Evolutionary conservation across 37 sponge, comb jelly and placozoan species (phyloP).

Genomic region (Oscarella lobularis): DNA sequence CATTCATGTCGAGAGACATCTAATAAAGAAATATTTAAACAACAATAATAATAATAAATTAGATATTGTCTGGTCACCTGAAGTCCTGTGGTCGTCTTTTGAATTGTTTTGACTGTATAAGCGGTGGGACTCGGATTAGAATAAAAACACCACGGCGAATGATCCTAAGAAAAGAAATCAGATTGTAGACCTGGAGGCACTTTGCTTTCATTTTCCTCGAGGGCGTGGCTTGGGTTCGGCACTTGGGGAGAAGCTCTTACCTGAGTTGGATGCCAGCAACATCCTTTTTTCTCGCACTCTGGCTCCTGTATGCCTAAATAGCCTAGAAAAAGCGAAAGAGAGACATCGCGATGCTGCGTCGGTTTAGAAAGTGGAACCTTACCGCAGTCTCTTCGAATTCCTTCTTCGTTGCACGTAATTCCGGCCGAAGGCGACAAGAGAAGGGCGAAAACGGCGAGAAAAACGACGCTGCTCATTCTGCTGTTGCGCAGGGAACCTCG

Average conservation of each 20-base stretch:
- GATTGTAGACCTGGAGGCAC: no score
- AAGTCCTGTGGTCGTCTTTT: conserved; percentile 17
- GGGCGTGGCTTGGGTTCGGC: no score
- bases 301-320: conserved; percentile 26
- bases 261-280: neutral
- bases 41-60: conserved; percentile 4
- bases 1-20: no score
- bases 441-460: neutral
- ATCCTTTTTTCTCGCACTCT: conserved; percentile 20
- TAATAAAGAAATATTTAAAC: no score
- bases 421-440: neutral
- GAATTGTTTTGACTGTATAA: conserved; percentile 15
- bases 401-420: neutral
- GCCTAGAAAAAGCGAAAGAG: conserved; percentile 2
- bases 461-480: no score
- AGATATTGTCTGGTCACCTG: conserved; percentile 15
- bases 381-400: neutral
- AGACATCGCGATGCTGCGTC: neutral
- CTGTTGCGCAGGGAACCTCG: no score
- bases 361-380: neutral
- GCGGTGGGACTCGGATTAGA: conserved; percentile 15
- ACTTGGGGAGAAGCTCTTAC: conserved; percentile 14
- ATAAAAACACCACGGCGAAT: conserved; percentile 28
- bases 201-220: no score
- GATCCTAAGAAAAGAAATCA: neutral